These are phyloP conservation scores for Margarornis squamiger DNA, from an alignment of 2,797 vertebrate genomes.

Conservation along the genomic window DNA sequence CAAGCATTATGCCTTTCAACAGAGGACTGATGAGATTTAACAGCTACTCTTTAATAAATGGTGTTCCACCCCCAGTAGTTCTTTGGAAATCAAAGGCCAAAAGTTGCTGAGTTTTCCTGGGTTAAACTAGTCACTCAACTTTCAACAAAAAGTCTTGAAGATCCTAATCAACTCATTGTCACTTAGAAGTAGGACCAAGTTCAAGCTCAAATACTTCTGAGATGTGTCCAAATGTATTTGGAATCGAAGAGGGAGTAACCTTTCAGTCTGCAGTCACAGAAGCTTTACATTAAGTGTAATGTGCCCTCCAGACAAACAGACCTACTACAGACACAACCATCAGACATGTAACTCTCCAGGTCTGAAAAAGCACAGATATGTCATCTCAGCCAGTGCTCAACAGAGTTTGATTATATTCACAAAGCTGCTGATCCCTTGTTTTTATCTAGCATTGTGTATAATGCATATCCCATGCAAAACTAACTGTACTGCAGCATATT, in stretches of 20 bases:
- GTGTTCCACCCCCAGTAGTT: background rate
- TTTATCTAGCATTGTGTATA: background rate
- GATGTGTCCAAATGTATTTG: background rate
- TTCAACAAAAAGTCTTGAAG: background rate
- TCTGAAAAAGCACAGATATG: background rate
- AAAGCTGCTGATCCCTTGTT: background rate
- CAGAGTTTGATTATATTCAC: background rate
- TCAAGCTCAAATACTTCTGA: background rate
- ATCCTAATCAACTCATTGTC: background rate
- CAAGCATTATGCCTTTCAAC: background rate
- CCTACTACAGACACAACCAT: background rate
- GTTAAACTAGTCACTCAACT: background rate
- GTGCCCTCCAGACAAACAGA: background rate
- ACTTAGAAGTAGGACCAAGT: background rate
- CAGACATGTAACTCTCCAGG: rapidly evolving
- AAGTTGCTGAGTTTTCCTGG: background rate
- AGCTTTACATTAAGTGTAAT: background rate
- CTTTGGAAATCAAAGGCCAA: background rate
- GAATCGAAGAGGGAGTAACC: background rate
- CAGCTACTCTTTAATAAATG: background rate
- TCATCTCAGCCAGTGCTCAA: background rate
- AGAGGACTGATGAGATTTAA: background rate
- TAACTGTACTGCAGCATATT: background rate
- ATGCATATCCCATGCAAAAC: background rate
- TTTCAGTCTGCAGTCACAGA: background rate